Evolutionary conservation across 2,888 invertebrate genomes (phyloP).

Genomic region (Catocala fraxini): DNA sequence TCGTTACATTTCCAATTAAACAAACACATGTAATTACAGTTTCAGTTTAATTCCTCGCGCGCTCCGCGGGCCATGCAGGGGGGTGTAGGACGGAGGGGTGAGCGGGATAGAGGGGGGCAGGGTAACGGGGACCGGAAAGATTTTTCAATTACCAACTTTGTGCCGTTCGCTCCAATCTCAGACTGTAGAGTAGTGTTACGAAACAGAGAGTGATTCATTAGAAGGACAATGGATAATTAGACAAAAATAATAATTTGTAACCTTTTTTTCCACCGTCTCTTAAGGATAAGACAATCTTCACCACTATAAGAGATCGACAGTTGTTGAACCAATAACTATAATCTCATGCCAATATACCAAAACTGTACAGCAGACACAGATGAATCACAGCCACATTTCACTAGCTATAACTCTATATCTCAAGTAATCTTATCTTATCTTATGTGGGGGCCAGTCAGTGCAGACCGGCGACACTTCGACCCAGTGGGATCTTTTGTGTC

Average conservation of each 20-base stretch:
- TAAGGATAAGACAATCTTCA: too few relatives aligned
- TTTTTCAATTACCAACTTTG: constrained; percentile 86
- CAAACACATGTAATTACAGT: constrained; percentile 60
- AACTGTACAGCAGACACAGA: too few relatives aligned
- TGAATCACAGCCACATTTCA: neutral
- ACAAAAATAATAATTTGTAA: neutral
- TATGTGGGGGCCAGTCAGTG: too few relatives aligned
- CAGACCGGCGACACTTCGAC: too few relatives aligned
- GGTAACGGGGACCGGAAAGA: constrained; percentile 68
- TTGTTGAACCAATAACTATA: too few relatives aligned
- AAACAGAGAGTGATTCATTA: constrained; percentile 28
- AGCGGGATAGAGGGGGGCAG: constrained; percentile 19
- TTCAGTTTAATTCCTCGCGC: constrained; percentile 56
- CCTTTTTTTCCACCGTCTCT: too few relatives aligned
- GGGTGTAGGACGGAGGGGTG: constrained; percentile 25
- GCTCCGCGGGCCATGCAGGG: constrained; percentile 29
- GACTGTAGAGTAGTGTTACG: constrained; percentile 60
- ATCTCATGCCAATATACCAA: too few relatives aligned
- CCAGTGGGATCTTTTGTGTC: too few relatives aligned
- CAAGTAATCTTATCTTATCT: too few relatives aligned
- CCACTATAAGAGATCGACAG: too few relatives aligned
- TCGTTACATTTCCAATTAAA: constrained; percentile 46
- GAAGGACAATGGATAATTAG: constrained; percentile 2
- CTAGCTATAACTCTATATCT: neutral
- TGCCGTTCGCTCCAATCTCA: constrained; percentile 80